Conservation (phyloP, 2,888 invertebrate genomes). For the Mesorhabditis belari region DNA sequence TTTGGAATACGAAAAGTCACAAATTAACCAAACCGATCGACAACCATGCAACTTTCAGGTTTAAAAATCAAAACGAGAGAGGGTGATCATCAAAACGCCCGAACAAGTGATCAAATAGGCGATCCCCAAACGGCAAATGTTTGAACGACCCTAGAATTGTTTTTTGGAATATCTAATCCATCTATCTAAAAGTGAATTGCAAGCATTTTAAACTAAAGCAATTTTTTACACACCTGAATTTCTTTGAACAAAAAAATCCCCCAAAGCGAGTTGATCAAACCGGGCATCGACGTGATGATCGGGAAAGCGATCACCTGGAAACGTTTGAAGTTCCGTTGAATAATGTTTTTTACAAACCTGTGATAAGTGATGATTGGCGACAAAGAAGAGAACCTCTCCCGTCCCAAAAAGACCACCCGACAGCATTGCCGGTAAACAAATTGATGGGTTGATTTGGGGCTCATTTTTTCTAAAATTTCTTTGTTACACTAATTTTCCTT, state of each 20-base stretch:
- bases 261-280: constrained; percentile 31
- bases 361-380: constrained; percentile 33
- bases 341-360: constrained; percentile 13
- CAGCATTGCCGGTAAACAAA: not conserved
- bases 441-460: not conserved
- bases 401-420: not conserved
- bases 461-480: not conserved
- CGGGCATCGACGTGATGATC: constrained; percentile 26
- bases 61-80: not conserved
- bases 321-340: not conserved
- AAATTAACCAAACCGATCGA: too few relatives aligned
- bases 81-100: not conserved
- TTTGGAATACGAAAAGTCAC: too few relatives aligned
- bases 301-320: constrained; percentile 32
- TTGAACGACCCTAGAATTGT: not conserved
- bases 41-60: too few relatives aligned
- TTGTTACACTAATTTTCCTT: not conserved
- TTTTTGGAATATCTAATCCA: not conserved
- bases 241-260: constrained; percentile 31
- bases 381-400: constrained; percentile 14
- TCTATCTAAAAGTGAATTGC: not conserved
- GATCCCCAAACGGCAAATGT: not conserved
- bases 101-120: not conserved
- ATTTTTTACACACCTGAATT: constrained; percentile 15
- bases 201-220: not conserved